Conservation (phyloP, 92 coral and sea anemone genomes). For the Epizoanthus ramosus region DNA sequence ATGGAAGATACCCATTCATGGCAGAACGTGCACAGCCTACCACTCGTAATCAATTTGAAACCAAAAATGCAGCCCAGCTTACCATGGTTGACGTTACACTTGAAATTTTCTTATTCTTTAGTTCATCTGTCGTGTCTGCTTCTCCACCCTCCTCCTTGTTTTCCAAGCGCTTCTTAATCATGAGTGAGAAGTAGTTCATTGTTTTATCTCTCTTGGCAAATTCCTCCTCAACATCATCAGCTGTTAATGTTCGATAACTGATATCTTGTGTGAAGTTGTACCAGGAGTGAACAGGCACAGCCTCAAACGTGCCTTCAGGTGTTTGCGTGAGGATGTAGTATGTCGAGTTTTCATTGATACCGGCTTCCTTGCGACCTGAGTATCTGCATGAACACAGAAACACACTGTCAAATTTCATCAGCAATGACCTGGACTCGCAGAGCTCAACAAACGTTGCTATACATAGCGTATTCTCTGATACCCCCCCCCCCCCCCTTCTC, state of each 20-base stretch:
- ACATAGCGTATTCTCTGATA: no score
- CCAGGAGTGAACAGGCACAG: conserved; percentile 89
- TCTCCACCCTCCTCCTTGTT: conserved; percentile 71
- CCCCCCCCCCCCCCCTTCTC: no score
- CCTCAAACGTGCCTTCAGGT: conserved; percentile 96
- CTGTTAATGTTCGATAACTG: conserved; percentile 84
- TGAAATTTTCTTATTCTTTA: conserved; percentile 35
- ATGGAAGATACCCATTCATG: background rate
- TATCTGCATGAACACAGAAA: conserved; percentile 56
- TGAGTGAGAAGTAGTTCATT: conserved; percentile 87
- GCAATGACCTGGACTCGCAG: no score
- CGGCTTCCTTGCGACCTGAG: conserved; percentile 92
- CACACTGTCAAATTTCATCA: no score
- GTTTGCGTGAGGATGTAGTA: conserved; percentile 93
- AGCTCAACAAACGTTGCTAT: no score
- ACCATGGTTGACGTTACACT: conserved; percentile 52
- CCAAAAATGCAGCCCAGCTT: conserved; percentile 4
- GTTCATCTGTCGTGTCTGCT: conserved; percentile 53
- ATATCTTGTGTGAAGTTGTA: conserved; percentile 93
- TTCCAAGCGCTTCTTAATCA: conserved; percentile 90
- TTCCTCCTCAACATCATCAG: conserved; percentile 98
- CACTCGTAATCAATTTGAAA: background rate
- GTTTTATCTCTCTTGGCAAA: conserved; percentile 83
- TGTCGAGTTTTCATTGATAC: conserved; percentile 86
- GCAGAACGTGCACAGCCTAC: background rate